A percentile compares a stretch with the other conserved stretches of the same genome.
Evolutionary conservation across 2,888 invertebrate genomes (phyloP).

Genomic region (Villa cingulata): DNA sequence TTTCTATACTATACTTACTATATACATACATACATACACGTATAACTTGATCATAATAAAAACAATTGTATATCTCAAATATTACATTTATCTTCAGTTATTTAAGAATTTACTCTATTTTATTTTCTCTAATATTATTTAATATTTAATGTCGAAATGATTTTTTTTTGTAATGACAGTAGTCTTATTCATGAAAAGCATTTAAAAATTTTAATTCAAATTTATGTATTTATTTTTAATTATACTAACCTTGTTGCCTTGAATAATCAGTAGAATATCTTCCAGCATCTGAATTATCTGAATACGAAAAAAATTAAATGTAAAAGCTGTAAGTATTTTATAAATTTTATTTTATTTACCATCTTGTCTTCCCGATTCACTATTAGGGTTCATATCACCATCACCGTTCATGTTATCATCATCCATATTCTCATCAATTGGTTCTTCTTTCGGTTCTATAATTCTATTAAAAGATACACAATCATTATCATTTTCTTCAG

Average conservation of each 20-base stretch:
- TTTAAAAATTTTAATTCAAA: too few relatives aligned
- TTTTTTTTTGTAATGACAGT: too few relatives aligned
- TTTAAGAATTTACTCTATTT: too few relatives aligned
- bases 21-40: too few relatives aligned
- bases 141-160: too few relatives aligned
- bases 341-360: constrained; percentile 1
- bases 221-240: too few relatives aligned
- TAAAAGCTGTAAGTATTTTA: not conserved
- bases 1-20: too few relatives aligned
- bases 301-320: not conserved
- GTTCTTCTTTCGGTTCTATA: constrained; percentile 5
- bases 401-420: not conserved
- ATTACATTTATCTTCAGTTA: too few relatives aligned
- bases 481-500: not conserved
- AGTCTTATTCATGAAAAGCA: too few relatives aligned
- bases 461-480: not conserved
- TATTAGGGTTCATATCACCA: not conserved
- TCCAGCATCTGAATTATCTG: constrained; percentile 3
- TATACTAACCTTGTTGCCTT: constrained; percentile 4
- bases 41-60: too few relatives aligned
- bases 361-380: not conserved
- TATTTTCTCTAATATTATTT: too few relatives aligned
- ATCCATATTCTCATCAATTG: constrained; percentile 2
- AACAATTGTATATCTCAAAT: too few relatives aligned
- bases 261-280: not conserved